Conservation (phyloP, 2,797 vertebrate species). For the Sebastes minor region DNA sequence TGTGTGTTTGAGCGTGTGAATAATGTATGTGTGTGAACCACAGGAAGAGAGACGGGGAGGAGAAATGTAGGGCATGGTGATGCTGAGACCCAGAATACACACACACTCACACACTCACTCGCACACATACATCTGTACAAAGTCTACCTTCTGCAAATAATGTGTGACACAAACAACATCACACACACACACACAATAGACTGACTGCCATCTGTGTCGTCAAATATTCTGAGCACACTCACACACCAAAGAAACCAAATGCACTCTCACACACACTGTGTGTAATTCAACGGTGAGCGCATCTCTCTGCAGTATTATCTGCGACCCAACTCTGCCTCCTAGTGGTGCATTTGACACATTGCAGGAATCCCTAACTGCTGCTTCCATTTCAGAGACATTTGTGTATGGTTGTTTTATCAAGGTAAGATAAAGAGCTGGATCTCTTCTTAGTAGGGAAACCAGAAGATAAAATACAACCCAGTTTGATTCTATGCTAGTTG, state of each 20-base stretch:
- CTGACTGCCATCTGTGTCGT: constrained; percentile 29
- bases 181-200: constrained; percentile 5
- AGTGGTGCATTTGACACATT: constrained; percentile 36
- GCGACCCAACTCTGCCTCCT: constrained; percentile 57
- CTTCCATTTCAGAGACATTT: background rate
- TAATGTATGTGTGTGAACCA: constrained; percentile 70
- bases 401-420: background rate
- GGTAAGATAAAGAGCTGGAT: background rate
- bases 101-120: background rate
- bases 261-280: background rate
- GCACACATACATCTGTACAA: constrained; percentile 26
- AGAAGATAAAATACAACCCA: background rate
- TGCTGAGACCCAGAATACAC: constrained; percentile 51
- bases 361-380: background rate
- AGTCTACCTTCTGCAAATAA: constrained; percentile 56
- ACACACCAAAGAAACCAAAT: background rate
- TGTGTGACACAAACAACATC: constrained; percentile 40
- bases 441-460: background rate
- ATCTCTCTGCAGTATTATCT: constrained; percentile 28
- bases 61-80: constrained; percentile 77
- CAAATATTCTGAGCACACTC: constrained; percentile 38
- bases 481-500: background rate
- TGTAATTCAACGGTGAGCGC: background rate
- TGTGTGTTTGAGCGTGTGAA: constrained; percentile 62
- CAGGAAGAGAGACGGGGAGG: constrained; percentile 48